Conservation (phyloP, 1,140 invertebrate genomes). For the Dicyema japonicum region DNA sequence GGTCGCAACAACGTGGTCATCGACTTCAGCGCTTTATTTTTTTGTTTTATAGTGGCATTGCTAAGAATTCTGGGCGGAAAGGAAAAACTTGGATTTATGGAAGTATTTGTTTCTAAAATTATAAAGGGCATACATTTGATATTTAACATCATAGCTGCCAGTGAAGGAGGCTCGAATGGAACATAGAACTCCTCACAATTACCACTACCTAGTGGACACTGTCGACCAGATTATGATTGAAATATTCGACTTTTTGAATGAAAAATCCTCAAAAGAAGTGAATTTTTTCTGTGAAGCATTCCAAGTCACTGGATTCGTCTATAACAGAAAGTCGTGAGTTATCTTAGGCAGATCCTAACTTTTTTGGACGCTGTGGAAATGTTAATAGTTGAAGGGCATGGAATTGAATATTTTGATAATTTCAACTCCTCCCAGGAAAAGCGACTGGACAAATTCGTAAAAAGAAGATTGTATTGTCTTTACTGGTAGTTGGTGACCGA, state of each 20-base stretch:
- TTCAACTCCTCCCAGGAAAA: constrained; percentile 81
- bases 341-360: constrained; percentile 30
- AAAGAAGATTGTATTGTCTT: constrained; percentile 31
- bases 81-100: constrained; percentile 43
- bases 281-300: constrained; percentile 53
- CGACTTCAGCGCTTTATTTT: constrained; percentile 84
- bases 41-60: constrained; percentile 56
- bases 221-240: constrained; percentile 65
- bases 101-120: constrained; percentile 94
- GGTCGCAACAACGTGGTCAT: constrained; percentile 61
- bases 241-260: constrained; percentile 56
- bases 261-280: constrained; percentile 43
- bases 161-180: constrained; percentile 92
- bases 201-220: constrained; percentile 69
- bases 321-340: constrained; percentile 4
- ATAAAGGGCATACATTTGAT: constrained; percentile 31
- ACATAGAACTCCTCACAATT: constrained; percentile 92
- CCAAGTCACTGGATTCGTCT: constrained; percentile 50
- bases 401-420: constrained; percentile 71
- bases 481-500: constrained; percentile 51
- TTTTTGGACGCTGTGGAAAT: constrained; percentile 51
- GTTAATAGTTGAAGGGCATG: constrained; percentile 59
- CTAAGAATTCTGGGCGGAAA: constrained; percentile 53
- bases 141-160: constrained; percentile 33
- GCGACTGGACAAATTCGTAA: constrained; percentile 56